Evolutionary conservation across 2,113 vertebrate species (phyloP), one percentile per base, ranked within the genome.

Genomic region (Rhabdornis inornatus): DNA sequence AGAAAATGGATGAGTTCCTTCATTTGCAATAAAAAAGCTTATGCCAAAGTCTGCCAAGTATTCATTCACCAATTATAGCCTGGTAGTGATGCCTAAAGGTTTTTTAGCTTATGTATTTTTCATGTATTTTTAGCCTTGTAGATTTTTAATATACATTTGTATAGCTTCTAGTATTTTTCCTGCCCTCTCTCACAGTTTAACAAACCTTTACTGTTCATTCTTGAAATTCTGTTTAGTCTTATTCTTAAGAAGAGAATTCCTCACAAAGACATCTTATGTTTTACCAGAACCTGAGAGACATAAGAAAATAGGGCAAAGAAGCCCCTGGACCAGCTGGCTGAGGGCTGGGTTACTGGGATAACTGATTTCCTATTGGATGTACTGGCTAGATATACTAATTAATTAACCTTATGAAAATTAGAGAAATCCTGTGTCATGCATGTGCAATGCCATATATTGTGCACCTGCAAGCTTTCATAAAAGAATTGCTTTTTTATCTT

Each of bases 381-480:
- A 12, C 21, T 59, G 35, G 7, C 71, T 76, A 25, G 35, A 50
- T 76, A 21, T 3, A 15, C 24, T 66, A 16, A 35, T 49, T n/a
- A 47, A n/a, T 59, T 66, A 21, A n/a, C 13, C 15, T 20, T 42
- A 31, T 2, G 50, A 31, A 49, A 59, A 57, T 31, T 9, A 21
- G 0, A 18, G 61, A 31, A 44, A 7, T 57, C 21, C 9, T 44
- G 16, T 42, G 2, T 66, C 25, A 8, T 35, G 44, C 1, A 0
- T 66, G 52, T 35, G 30, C 42, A 50, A 2, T 76, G 16, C 8
- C 1, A 0, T 66, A 66, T 85, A 57, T 50, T 42, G 35, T 57
- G 35, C 31, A 35, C 24, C 21, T 76, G 20, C 27, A 42, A 25
- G 13, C 25, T 66, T 59, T 50, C n/a, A 24, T 57, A 64, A 30